Evolutionary conservation across 2,797 vertebrate genomes (phyloP), one percentile per base, ranked within the genome.

Genomic region (Hoplostethus mediterraneus): DNA sequence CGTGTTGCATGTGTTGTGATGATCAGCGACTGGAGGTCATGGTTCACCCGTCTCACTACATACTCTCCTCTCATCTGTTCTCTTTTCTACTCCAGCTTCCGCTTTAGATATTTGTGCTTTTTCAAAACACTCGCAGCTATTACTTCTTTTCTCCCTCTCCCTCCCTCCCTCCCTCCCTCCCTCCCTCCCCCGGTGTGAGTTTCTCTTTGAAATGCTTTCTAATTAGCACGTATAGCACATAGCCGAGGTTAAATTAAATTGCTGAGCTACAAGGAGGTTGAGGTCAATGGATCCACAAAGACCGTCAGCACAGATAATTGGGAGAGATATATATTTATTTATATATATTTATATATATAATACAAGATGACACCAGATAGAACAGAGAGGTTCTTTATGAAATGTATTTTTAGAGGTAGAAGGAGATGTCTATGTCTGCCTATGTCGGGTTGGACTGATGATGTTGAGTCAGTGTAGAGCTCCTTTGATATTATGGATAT

Each of bases 201-300:
- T 89, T 90, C 89, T 81, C 87, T 92, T 90, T 91, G 87, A 94
- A 93, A 93, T 71, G 80, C 86, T 84, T 87, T 90, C 89, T 93
- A 93, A 95, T 95, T 94, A 94, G 86, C 85, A 70, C 83, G 33
- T 84, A 87, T 80, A 81, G 84, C 88, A 88, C 86, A 71, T 87
- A 83, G 83, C 82, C 70, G 17, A 82, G 94, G 93, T 94, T 92
- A 94, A 91, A 94, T 91, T 92, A 93, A 93, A 94, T 92, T 92
- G 92, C 92, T 81, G 68, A 89, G 90, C 92, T 92, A 88, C 91
- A 84, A 73, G 77, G 71, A 88, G 93, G 92, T 90, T 56, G 88
- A 90, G 94, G 94, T 94, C 93, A 94, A 90, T 73, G 78, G 89
- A 86, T 94, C 82, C 47, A 83, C 89, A 81, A 90, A 90, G 89